Evolutionary conservation across 1,140 invertebrate species (phyloP).

Genomic region (Hormaphis cornu): DNA sequence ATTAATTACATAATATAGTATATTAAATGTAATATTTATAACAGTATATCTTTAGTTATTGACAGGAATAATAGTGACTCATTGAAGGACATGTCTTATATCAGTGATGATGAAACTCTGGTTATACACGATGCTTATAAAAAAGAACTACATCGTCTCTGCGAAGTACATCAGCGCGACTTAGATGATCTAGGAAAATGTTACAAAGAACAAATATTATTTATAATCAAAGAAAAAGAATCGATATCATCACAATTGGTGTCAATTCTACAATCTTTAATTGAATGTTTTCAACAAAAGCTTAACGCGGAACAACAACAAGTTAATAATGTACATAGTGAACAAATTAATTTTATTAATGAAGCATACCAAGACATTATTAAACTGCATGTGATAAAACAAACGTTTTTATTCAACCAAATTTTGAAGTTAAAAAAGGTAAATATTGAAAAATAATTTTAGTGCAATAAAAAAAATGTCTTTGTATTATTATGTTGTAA

Average conservation of each 20-base stretch:
- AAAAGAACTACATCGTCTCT: not conserved
- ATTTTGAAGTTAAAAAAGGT: not conserved
- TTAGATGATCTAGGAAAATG: not conserved
- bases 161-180: not conserved
- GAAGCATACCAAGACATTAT: not conserved
- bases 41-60: not conserved
- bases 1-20: not conserved
- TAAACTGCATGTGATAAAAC: not conserved
- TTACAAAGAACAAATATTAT: not conserved
- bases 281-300: not conserved
- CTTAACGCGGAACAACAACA: not conserved
- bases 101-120: not conserved
- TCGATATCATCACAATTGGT: not conserved
- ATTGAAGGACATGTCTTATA: no score
- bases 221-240: not conserved
- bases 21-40: not conserved
- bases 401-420: not conserved
- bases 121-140: not conserved
- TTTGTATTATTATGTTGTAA: not conserved
- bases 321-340: not conserved
- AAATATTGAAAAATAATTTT: no score
- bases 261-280: not conserved
- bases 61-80: not conserved
- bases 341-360: not conserved
- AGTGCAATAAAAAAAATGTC: no score